Evolutionary conservation across 2,113 vertebrate genomes (phyloP).

Genomic region (Gadus chalcogrammus): DNA sequence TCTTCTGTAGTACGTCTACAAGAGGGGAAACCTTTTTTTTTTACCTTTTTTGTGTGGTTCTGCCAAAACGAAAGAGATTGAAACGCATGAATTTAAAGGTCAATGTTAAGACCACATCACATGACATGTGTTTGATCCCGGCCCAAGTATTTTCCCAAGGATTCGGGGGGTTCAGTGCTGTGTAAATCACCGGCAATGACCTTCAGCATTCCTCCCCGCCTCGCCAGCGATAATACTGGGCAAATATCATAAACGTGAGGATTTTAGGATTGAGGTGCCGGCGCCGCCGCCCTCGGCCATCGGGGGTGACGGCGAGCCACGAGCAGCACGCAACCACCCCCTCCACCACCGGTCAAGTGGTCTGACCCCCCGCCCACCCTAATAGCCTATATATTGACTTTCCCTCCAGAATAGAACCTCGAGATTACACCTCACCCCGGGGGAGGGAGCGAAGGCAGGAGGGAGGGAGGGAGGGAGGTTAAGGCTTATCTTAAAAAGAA

Average conservation of each 20-base stretch:
- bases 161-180: slow-evolving; percentile 59
- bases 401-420: slow-evolving; percentile 19
- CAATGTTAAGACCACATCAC: slow-evolving; percentile 62
- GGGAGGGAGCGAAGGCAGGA: too few relatives aligned
- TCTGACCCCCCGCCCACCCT: slow-evolving; percentile 35
- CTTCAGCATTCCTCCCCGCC: slow-evolving; percentile 79
- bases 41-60: neutral
- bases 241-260: slow-evolving; percentile 85
- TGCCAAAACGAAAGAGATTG: slow-evolving; percentile 13
- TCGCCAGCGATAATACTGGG: slow-evolving; percentile 82
- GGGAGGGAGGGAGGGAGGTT: too few relatives aligned
- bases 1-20: too few relatives aligned
- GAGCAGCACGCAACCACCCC: slow-evolving; percentile 44
- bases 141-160: slow-evolving; percentile 70
- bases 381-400: slow-evolving; percentile 4
- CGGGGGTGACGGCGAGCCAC: slow-evolving; percentile 40
- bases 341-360: slow-evolving; percentile 21
- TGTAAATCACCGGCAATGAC: slow-evolving; percentile 69
- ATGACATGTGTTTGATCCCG: slow-evolving; percentile 62
- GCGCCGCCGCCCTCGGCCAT: slow-evolving; percentile 62
- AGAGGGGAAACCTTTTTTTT: too few relatives aligned
- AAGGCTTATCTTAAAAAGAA: too few relatives aligned
- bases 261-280: slow-evolving; percentile 81
- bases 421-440: neutral
- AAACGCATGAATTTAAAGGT: slow-evolving; percentile 58